phyloP scores from a whole-genome alignment of 2,888 invertebrate species.

The Bellardia bayeri region DNA sequence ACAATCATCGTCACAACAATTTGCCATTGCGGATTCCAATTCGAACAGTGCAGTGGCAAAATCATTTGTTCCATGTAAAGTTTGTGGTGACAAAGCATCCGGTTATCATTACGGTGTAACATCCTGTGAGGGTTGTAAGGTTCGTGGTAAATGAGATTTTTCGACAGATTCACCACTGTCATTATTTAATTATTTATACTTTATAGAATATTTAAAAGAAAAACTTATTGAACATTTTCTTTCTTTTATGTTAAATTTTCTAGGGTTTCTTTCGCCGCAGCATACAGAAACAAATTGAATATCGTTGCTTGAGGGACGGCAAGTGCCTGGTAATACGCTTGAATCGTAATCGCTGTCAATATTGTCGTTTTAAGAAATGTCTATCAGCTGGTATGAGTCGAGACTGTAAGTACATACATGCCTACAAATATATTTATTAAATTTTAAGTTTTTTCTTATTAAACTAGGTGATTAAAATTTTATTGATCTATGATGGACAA shows the following conservation, averaged over 20 bases:
- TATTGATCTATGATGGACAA: too few relatives aligned
- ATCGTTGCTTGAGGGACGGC: conserved; percentile 96
- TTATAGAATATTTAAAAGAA: too few relatives aligned
- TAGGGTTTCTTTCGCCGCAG: conserved; percentile 98
- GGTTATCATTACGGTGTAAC: conserved; percentile 98
- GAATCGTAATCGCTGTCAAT: conserved; percentile 97
- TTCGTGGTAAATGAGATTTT: conserved; percentile 84
- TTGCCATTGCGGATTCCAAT: conserved; percentile 91
- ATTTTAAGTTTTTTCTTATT: not conserved
- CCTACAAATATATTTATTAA: too few relatives aligned
- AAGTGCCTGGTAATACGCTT: conserved; percentile 97
- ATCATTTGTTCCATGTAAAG: conserved; percentile 96
- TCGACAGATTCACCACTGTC: not conserved
- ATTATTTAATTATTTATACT: not conserved
- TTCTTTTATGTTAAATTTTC: conserved; percentile 69
- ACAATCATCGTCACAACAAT: conserved; percentile 84
- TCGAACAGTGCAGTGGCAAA: conserved; percentile 90
- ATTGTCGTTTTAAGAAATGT: conserved; percentile 98
- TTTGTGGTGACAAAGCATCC: conserved; percentile 97
- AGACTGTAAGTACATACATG: conserved; percentile 91
- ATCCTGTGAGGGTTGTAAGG: conserved; percentile 99
- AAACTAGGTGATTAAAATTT: too few relatives aligned
- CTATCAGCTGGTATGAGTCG: conserved; percentile 98
- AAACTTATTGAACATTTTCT: not conserved
- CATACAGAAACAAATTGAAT: conserved; percentile 98